Evolutionary conservation across 2,888 invertebrate genomes (phyloP).

Genomic region (Petrolisthes cinctipes): DNA sequence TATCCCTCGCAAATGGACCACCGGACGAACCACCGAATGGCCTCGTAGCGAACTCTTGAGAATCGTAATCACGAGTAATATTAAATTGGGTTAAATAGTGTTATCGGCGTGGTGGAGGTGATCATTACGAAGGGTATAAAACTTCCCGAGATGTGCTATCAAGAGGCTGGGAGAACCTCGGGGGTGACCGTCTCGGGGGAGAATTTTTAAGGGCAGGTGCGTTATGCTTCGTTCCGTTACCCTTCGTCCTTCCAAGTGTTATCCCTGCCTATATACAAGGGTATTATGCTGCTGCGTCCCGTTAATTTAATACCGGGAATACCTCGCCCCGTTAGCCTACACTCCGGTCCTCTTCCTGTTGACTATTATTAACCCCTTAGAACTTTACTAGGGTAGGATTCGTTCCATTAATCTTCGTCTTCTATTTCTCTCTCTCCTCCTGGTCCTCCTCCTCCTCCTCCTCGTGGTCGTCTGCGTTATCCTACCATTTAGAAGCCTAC

Average conservation of each 20-base stretch:
- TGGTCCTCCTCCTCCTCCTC: no score
- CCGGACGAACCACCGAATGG: constrained; percentile 40
- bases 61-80: constrained; percentile 50
- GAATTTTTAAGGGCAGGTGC: constrained; percentile 26
- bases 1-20: constrained; percentile 22
- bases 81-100: constrained; percentile 53
- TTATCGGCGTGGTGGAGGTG: constrained; percentile 27
- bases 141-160: constrained; percentile 43
- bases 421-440: no score
- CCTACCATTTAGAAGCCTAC: not conserved
- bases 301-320: no score
- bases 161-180: constrained; percentile 13
- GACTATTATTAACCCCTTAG: no score
- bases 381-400: no score
- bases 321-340: no score
- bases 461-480: no score
- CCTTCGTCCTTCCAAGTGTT: constrained; percentile 14
- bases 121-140: constrained; percentile 44
- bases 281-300: no score
- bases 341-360: no score
- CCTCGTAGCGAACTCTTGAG: constrained; percentile 30
- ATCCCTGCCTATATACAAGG: no score
- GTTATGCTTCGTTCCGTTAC: constrained; percentile 31
- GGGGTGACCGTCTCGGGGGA: not conserved
- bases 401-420: no score